Percentiles rank a stretch among this genome's conserved stretches.
Conservation (phyloP, 2,113 vertebrate species). For the Oceanodroma tethys region DNA sequence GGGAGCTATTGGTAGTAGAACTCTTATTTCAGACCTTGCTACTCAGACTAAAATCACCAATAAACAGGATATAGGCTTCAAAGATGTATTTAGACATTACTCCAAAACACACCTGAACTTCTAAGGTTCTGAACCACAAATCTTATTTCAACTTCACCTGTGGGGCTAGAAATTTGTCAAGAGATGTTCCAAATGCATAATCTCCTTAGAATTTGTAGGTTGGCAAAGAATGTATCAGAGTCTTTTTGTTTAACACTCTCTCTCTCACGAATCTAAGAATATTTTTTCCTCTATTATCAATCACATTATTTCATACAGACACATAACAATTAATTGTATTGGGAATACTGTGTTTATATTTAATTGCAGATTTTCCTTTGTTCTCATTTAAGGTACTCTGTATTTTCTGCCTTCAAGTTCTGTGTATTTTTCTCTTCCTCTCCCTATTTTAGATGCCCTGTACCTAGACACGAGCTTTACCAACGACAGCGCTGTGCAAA, state of each 20-base stretch:
- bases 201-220: not conserved
- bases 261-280: not conserved
- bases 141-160: not conserved
- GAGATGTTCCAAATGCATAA: not conserved
- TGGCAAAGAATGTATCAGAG: not conserved
- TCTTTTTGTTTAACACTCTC: not conserved
- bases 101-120: not conserved
- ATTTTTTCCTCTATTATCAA: not conserved
- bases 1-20: not conserved
- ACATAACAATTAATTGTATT: not conserved
- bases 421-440: slow-evolving; percentile 39
- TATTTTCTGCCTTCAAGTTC: not conserved
- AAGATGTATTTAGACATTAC: not conserved
- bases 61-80: not conserved
- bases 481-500: slow-evolving; percentile 79
- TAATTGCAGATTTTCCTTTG: not conserved
- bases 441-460: slow-evolving; percentile 76
- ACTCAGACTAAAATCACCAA: not conserved
- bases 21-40: not conserved
- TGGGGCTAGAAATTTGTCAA: not conserved
- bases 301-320: not conserved
- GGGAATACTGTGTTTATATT: not conserved
- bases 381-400: not conserved
- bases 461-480: slow-evolving; percentile 78
- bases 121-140: not conserved